Evolutionary conservation across 53 echinoderm and acorn worm species (phyloP), one percentile per base, ranked within the genome.

Genomic region (Patiria pectinifera): DNA sequence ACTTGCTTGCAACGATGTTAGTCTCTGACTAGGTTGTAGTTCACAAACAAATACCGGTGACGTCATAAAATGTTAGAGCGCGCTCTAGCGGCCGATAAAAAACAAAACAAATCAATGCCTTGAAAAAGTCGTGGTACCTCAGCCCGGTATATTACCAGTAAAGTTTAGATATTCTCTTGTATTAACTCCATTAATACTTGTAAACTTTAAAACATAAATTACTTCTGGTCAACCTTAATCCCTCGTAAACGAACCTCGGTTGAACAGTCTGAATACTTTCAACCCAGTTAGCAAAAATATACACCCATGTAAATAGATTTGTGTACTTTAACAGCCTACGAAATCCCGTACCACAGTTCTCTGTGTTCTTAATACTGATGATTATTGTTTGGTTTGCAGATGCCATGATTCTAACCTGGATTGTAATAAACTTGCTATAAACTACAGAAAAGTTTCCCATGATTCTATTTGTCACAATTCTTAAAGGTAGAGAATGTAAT

Each of bases 391-490:
- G 70, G 70, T 77, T 45, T 77, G 21, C 24, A 45, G 14, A 79
- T 46, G 26, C 84, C 43, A 12, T 14, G 35, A 13, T 60, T 23
- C 24, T 25, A 21, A 63, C 8, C 62, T 69, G 69, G 69, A 69
- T 25, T 44, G 0, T 69, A 84, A 84, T 84, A 84, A 69, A 84
- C 63, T 69, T 84, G 44, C 69, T 18, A 84, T 69, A 62, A 69
- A 35, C 84, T 84, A 45, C 79, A 46, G 44, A 62, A 84, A 19
- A 16, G 5, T 16, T 62, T 62, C 11, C 63, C 6, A 10, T n/a
- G 4, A 74, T 21, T 21, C 19, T n/a, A 74, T 66, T 6, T 15
- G 15, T 66, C 66, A 15, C 66, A 66, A 18, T 66, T 53, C 1
- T 53, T 53, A 8, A 53, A 53, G 6, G 5, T 53, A 53, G 8